Evolutionary conservation across 2,797 vertebrate genomes (phyloP).

Genomic region (Spinus pinus): DNA sequence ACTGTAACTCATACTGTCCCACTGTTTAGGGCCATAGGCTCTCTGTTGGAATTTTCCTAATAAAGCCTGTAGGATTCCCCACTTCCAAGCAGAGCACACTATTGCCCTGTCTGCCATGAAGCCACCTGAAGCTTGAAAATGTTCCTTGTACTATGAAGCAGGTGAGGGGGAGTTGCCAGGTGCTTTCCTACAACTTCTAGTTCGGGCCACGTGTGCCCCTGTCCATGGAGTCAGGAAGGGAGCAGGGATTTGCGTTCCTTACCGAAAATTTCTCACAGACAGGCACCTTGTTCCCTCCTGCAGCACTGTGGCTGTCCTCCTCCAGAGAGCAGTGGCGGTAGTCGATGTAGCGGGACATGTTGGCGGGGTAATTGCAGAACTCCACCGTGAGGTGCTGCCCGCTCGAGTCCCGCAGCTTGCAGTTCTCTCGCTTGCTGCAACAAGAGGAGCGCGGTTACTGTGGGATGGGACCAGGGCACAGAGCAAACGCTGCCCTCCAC

Average conservation of each 20-base stretch:
- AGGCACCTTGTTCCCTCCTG: neutral
- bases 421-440: constrained; percentile 88
- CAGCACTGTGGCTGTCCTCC: neutral
- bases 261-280: constrained; percentile 92
- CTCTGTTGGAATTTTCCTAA: neutral
- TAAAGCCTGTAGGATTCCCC: neutral
- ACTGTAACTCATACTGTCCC: neutral
- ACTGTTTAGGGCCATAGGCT: neutral
- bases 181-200: neutral
- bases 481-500: neutral
- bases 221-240: neutral
- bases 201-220: neutral
- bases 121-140: neutral
- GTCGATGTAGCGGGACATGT: constrained; percentile 86
- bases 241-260: neutral
- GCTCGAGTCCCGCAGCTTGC: constrained; percentile 73
- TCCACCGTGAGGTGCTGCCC: constrained; percentile 79
- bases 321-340: constrained; percentile 83
- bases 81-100: neutral
- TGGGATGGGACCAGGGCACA: rapidly evolving
- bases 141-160: neutral
- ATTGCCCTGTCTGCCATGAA: neutral
- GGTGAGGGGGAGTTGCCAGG: neutral
- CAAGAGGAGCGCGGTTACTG: neutral
- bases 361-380: constrained; percentile 87